phyloP scores from a whole-genome alignment of 2,888 invertebrate genomes.

The Sycophila texana region DNA sequence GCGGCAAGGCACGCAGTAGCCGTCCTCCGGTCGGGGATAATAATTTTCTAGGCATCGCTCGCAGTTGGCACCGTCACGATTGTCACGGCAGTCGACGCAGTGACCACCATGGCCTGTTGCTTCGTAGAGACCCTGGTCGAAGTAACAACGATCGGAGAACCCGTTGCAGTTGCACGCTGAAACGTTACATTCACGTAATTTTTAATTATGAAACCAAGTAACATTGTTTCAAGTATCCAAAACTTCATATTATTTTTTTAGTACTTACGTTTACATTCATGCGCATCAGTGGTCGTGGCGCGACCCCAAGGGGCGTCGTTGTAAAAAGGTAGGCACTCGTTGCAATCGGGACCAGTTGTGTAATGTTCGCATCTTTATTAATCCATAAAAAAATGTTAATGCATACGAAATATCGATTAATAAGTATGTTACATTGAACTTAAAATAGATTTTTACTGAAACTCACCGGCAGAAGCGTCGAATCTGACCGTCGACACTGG shows the following conservation, averaged over 20 bases:
- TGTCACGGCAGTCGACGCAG: constrained; percentile 94
- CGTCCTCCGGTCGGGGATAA: constrained; percentile 85
- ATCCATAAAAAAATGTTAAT: too few relatives aligned
- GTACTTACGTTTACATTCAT: constrained; percentile 94
- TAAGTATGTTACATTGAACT: background rate
- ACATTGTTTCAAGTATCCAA: too few relatives aligned
- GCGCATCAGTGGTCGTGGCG: constrained; percentile 91
- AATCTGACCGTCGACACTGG: constrained; percentile 73
- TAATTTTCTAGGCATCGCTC: constrained; percentile 95
- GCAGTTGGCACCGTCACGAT: constrained; percentile 96
- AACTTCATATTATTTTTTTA: background rate
- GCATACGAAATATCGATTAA: constrained; percentile 19
- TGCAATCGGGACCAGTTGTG: constrained; percentile 96
- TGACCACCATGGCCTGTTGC: constrained; percentile 97
- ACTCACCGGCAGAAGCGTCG: constrained; percentile 71
- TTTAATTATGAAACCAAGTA: too few relatives aligned
- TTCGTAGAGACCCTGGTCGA: constrained; percentile 94
- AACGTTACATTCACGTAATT: too few relatives aligned
- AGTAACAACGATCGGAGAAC: constrained; percentile 95
- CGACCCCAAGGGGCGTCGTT: constrained; percentile 98
- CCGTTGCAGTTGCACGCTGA: constrained; percentile 97
- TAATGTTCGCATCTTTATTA: constrained; percentile 96
- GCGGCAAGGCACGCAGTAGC: constrained; percentile 90
- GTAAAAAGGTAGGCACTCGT: constrained; percentile 93
- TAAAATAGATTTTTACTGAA: too few relatives aligned